Evolutionary conservation across 1,140 invertebrate species (phyloP), one percentile per base, ranked within the genome.

Genomic region (Penaeus japonicus): DNA sequence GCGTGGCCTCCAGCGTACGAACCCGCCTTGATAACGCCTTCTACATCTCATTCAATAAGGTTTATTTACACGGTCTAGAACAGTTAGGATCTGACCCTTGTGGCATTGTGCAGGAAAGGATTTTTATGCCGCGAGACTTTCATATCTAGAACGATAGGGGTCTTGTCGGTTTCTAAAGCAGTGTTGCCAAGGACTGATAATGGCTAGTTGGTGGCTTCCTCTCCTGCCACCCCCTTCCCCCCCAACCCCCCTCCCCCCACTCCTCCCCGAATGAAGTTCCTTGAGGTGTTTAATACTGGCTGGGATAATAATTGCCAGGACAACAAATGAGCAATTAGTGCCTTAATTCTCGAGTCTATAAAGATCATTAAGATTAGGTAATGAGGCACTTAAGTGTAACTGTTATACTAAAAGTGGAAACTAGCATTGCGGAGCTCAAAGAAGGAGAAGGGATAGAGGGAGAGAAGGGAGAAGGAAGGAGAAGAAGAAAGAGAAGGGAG

Each of bases 21-120:
- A 32, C 85, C 85, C 17, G 32, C 85, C 55, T 47, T 47, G 85
- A 87, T 87, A 87, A 87, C 57, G 35, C 85, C 85, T 65, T 62
- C 77, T 35, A 79, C 85, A 65, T 65, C 85, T 80, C 77, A 57
- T 87, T 87, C 85, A 79, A 80, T 80, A 54, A 57, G 70, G 85
- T 55, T 87, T 87, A 87, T 87, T 87, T 87, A 78, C 85, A 79
- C 80, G 80, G 79, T 35, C 59, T 80, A 32, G 39, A 59, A 32
- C 57, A 75, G 39, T 87, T 87, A 80, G 22, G 55, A 80, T 65
- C 79, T 57, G 57, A 35, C 59, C 57, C 77, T 87, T 77, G 80
- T 87, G 77, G 32, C 54, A 65, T 18, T 59, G 57, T 87, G 85
- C 39, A 10, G 39, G 84, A 62, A 59, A 54, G 73, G 73, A 73